phyloP scores from a whole-genome alignment of 2,888 invertebrate genomes.

The Scelioninae gen. 1 region DNA sequence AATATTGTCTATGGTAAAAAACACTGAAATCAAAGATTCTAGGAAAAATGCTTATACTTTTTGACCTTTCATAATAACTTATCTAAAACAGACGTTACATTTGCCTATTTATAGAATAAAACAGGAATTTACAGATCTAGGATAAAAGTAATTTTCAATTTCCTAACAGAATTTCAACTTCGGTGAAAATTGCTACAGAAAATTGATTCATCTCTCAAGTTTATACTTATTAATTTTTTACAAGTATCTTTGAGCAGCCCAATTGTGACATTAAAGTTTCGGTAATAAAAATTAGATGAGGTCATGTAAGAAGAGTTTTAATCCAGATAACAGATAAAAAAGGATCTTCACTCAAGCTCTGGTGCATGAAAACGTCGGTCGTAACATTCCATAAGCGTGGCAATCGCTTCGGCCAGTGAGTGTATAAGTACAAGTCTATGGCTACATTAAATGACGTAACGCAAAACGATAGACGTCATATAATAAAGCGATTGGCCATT shows the following conservation, averaged over 20 bases:
- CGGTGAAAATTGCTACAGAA: background rate
- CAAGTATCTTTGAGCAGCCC: constrained; percentile 24
- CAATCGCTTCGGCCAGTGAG: constrained; percentile 51
- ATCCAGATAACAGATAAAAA: constrained; percentile 59
- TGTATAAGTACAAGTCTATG: constrained; percentile 61
- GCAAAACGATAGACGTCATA: constrained; percentile 65
- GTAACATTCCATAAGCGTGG: constrained; percentile 65
- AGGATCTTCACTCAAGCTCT: constrained; percentile 48
- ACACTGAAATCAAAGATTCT: too few species aligned
- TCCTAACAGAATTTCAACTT: background rate
- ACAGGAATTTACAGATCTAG: too few species aligned
- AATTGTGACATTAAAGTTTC: constrained; percentile 47
- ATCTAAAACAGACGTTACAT: too few species aligned
- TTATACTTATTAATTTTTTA: background rate
- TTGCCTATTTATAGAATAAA: too few species aligned
- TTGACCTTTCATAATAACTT: too few species aligned
- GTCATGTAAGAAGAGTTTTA: constrained; percentile 51
- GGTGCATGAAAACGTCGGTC: constrained; percentile 50
- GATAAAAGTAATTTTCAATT: too few species aligned
- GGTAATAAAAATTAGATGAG: constrained; percentile 58
- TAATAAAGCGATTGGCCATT: constrained; percentile 75
- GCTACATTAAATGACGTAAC: constrained; percentile 68
- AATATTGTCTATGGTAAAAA: too few species aligned
- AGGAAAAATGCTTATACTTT: too few species aligned
- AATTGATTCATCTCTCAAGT: constrained; percentile 3